phyloP scores from a whole-genome alignment of 2,797 vertebrate species.

The Picus viridis region DNA sequence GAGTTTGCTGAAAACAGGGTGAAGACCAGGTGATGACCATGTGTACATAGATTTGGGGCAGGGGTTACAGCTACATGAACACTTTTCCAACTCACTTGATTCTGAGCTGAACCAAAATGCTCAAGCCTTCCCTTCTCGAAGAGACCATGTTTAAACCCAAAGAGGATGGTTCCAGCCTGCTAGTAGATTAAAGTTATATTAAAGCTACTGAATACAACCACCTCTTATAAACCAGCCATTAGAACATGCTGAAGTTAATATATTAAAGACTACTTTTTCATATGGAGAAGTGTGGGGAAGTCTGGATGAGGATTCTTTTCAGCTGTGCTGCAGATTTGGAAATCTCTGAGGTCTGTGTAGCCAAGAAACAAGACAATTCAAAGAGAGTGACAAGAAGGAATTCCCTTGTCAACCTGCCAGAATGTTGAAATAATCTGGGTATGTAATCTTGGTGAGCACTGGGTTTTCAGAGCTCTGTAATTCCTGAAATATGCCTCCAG shows the following conservation, averaged over 20 bases:
- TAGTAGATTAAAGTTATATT: neutral
- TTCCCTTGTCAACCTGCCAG: neutral
- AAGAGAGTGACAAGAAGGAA: neutral
- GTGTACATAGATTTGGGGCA: accelerated
- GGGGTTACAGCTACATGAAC: neutral
- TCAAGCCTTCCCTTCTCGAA: neutral
- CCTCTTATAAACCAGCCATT: neutral
- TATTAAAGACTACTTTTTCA: neutral
- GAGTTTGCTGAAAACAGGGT: neutral
- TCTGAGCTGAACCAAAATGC: neutral
- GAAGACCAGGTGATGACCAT: too few species aligned
- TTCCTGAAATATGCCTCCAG: neutral
- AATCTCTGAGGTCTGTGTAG: neutral
- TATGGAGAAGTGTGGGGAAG: neutral
- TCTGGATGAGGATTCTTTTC: neutral
- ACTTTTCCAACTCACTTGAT: neutral
- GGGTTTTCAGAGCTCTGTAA: neutral
- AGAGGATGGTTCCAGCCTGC: neutral
- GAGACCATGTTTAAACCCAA: neutral
- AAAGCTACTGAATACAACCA: neutral
- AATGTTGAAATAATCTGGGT: neutral
- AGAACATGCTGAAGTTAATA: neutral
- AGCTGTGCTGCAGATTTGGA: neutral
- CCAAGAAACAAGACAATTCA: neutral
- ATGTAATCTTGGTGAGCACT: neutral